A percentile compares a stretch with the other conserved stretches of the same genome.
phyloP scores from a whole-genome alignment of 2,797 vertebrate genomes.

The Rhinoraja longicauda region DNA sequence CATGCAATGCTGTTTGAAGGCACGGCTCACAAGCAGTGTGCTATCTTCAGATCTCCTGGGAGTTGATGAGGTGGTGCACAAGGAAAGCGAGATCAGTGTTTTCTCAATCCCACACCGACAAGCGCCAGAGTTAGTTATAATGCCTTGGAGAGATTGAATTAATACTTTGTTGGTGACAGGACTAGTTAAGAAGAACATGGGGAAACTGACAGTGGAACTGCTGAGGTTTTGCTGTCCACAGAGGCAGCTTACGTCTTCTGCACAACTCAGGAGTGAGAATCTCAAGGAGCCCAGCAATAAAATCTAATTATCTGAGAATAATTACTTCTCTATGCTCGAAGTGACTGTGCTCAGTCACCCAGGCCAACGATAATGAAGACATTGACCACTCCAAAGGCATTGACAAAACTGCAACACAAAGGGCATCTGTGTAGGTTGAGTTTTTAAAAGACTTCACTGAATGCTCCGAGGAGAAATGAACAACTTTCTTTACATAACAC shows the following conservation, averaged over 20 bases:
- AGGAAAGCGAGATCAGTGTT: neutral
- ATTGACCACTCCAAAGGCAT: neutral
- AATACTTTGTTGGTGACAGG: neutral
- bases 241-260: neutral
- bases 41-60: neutral
- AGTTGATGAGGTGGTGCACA: neutral
- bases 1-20: neutral
- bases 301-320: neutral
- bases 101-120: neutral
- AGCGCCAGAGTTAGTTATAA: neutral
- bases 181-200: neutral
- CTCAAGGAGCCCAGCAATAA: neutral
- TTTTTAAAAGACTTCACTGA: neutral
- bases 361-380: neutral
- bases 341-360: too few relatives aligned
- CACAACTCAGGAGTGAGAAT: neutral
- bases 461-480: neutral
- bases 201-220: neutral
- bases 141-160: neutral
- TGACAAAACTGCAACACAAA: too few relatives aligned
- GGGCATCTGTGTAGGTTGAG: too few relatives aligned
- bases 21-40: neutral
- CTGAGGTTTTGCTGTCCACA: neutral
- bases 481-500: neutral
- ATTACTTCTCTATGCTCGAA: neutral